phyloP scores from a whole-genome alignment of 2,113 vertebrate genomes.

The Collichthys lucidus region DNA sequence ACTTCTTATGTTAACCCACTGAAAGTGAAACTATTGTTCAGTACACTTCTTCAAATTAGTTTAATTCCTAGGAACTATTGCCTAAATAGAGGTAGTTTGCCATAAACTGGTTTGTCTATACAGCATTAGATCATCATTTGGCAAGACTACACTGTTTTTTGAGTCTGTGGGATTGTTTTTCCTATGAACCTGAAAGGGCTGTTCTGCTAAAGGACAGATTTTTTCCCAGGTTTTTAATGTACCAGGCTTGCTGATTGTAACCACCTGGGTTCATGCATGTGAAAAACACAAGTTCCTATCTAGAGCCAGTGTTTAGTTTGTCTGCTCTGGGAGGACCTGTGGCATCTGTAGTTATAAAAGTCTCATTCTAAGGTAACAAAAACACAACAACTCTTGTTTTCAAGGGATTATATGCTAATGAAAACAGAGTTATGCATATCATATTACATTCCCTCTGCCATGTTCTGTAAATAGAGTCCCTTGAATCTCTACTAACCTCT shows the following conservation, averaged over 20 bases:
- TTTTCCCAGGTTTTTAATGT: neutral
- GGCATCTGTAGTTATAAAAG: no score
- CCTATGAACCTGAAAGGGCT: neutral
- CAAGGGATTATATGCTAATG: no score
- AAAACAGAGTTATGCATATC: no score
- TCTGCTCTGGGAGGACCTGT: no score
- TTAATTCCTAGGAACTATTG: neutral
- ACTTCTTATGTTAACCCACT: neutral
- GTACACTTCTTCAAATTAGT: neutral
- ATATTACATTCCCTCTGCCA: no score
- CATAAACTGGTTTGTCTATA: neutral
- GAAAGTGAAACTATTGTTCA: neutral
- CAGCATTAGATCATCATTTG: constrained; percentile 8
- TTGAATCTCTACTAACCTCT: no score
- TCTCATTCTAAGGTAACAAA: no score
- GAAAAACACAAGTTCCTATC: neutral
- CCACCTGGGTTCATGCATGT: no score
- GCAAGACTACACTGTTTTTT: neutral
- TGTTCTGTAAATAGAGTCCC: no score
- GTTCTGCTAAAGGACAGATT: neutral
- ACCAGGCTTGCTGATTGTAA: no score
- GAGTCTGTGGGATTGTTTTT: neutral
- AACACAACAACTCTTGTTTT: no score
- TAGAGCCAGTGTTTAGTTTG: no score
- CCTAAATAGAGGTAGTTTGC: neutral